Evolutionary conservation across 1,140 invertebrate species (phyloP).

Genomic region (Orius insidiosus): DNA sequence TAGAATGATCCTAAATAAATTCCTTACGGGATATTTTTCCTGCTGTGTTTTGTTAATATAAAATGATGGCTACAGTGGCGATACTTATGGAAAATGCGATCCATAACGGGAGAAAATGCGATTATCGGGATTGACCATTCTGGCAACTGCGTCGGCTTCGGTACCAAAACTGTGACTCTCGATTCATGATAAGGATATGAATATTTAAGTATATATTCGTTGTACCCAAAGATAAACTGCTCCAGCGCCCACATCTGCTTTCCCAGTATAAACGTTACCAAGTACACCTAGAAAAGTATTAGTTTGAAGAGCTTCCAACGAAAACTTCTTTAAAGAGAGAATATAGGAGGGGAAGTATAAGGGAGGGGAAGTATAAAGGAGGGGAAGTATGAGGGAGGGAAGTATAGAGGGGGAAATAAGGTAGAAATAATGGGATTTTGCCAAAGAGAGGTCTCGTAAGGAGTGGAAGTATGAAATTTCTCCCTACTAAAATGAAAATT

Average conservation of each 20-base stretch:
- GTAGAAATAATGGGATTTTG: too few species aligned
- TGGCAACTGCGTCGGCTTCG: slow-evolving; percentile 7
- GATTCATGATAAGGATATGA: slow-evolving; percentile 3
- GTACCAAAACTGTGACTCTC: slow-evolving; percentile 8
- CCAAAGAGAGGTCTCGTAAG: too few species aligned
- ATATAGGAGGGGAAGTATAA: too few species aligned
- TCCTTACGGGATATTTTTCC: slow-evolving; percentile 4
- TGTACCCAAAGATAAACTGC: slow-evolving; percentile 9
- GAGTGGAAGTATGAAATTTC: too few species aligned
- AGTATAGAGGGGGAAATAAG: too few species aligned
- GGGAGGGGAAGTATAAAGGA: too few species aligned
- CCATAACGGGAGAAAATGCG: slow-evolving; percentile 11
- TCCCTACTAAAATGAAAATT: too few species aligned
- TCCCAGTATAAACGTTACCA: slow-evolving; percentile 8
- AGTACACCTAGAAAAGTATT: slow-evolving; percentile 13
- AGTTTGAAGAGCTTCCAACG: too few species aligned
- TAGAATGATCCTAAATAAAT: neutral
- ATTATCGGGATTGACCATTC: slow-evolving; percentile 12
- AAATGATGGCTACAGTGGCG: slow-evolving; percentile 2
- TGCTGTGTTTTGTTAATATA: slow-evolving; percentile 4
- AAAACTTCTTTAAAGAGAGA: too few species aligned
- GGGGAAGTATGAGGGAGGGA: too few species aligned
- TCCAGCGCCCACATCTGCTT: slow-evolving; percentile 9
- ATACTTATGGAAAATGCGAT: slow-evolving; percentile 2
- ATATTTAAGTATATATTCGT: slow-evolving; percentile 5